Conservation (phyloP, 1,140 invertebrate species). For the Chionoecetes opilio region DNA sequence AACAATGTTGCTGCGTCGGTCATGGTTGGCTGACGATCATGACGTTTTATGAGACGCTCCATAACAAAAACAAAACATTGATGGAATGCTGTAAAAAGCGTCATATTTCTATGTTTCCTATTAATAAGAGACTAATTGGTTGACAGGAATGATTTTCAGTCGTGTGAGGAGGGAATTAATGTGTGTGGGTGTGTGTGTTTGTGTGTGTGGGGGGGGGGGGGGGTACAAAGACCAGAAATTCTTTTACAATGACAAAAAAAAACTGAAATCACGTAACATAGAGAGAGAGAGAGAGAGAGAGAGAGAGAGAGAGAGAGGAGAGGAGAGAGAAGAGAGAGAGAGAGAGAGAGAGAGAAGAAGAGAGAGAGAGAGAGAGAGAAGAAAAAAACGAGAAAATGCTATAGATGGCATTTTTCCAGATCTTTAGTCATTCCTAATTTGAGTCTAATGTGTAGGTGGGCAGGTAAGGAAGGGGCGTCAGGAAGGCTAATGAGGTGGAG, state of each 20-base stretch:
- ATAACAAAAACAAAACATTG: neutral
- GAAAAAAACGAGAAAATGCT: too few species aligned
- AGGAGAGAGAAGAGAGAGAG: too few species aligned
- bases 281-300: too few species aligned
- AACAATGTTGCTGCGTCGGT: neutral
- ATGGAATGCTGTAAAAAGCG: neutral
- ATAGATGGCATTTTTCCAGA: too few species aligned
- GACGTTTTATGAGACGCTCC: neutral
- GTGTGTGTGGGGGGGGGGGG: neutral
- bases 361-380: too few species aligned
- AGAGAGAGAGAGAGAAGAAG: too few species aligned
- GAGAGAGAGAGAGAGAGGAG: too few species aligned
- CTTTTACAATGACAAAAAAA: too few species aligned
- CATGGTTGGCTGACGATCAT: neutral
- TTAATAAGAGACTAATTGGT: neutral
- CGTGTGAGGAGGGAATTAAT: neutral
- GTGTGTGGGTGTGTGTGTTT: neutral
- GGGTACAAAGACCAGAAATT: too few species aligned
- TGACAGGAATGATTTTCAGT: neutral
- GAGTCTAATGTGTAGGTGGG: too few species aligned
- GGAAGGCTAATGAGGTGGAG: slow-evolving; percentile 8
- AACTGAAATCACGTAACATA: too few species aligned
- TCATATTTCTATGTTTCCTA: neutral
- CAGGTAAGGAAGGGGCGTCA: neutral
- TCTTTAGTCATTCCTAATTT: too few species aligned